These are phyloP conservation scores for Hyphantria cunea DNA, from an alignment of 1,140 invertebrate genomes.

Conservation along the genomic window DNA sequence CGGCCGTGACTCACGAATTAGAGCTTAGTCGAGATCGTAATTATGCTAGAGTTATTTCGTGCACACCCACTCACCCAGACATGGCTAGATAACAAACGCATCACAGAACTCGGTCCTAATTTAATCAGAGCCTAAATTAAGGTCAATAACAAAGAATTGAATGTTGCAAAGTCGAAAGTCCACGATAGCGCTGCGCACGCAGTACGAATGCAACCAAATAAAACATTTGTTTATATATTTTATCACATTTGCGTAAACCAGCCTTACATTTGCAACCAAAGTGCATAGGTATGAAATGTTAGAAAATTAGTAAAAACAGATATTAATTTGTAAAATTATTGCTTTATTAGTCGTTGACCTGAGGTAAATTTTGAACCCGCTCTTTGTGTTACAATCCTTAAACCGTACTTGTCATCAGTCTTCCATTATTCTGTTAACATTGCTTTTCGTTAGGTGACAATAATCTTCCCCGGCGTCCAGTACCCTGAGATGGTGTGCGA, in stretches of 20 bases:
- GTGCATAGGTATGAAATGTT: too few species aligned
- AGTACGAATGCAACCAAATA: conserved; percentile 9
- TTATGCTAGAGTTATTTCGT: conserved; percentile 68
- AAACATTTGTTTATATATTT: conserved; percentile 1
- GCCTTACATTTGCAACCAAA: conserved; percentile 6
- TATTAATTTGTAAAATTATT: too few species aligned
- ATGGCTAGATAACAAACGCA: conserved; percentile 43
- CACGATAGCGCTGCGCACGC: conserved; percentile 1
- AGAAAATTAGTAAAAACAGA: neutral
- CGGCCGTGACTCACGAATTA: conserved; percentile 77
- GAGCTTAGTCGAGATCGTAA: conserved; percentile 68
- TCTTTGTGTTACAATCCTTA: too few species aligned
- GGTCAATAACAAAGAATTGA: conserved; percentile 44
- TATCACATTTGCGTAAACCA: conserved; percentile 9
- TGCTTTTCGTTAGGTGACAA: too few species aligned
- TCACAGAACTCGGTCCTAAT: conserved; percentile 49
- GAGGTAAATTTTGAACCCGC: too few species aligned
- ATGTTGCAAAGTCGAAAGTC: conserved; percentile 18
- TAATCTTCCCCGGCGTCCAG: too few species aligned
- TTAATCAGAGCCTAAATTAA: conserved; percentile 59
- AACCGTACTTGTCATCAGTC: too few species aligned
- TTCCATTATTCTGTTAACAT: too few species aligned
- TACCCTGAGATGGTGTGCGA: too few species aligned
- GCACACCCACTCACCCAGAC: conserved; percentile 50
- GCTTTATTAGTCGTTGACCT: too few species aligned